Evolutionary conservation across 2,888 invertebrate genomes (phyloP).

Genomic region (Keiferia lycopersicella): DNA sequence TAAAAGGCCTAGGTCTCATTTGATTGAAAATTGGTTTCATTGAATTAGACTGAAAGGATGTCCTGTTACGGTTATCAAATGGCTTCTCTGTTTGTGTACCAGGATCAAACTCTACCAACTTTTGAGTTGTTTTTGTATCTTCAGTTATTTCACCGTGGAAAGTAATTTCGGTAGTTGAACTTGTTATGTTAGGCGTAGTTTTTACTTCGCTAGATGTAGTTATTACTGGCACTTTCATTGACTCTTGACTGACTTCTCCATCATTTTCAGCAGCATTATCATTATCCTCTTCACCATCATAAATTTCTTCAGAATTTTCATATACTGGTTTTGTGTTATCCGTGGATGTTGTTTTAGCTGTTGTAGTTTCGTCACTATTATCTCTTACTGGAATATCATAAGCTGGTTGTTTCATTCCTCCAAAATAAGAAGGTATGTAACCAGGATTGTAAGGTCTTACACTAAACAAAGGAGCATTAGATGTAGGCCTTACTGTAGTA

Average conservation of each 20-base stretch:
- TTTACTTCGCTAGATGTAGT: conserved; percentile 60
- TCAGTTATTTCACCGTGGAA: conserved; percentile 54
- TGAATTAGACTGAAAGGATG: conserved; percentile 61
- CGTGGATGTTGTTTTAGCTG: conserved; percentile 41
- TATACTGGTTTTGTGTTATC: conserved; percentile 60
- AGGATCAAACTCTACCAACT: conserved; percentile 52
- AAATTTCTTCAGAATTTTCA: conserved; percentile 73
- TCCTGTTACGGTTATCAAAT: conserved; percentile 60
- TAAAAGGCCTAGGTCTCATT: conserved; percentile 71
- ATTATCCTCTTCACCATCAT: conserved; percentile 66
- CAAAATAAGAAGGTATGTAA: conserved; percentile 64
- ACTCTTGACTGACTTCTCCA: conserved; percentile 72
- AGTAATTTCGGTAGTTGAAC: conserved; percentile 50
- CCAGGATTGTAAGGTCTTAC: conserved; percentile 54
- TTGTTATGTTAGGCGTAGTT: conserved; percentile 31
- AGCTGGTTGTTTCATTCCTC: conserved; percentile 60
- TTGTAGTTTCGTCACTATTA: conserved; percentile 65
- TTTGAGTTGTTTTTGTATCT: conserved; percentile 39
- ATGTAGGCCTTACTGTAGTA: conserved; percentile 41
- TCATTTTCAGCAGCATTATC: conserved; percentile 56
- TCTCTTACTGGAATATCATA: conserved; percentile 76
- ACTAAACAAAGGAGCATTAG: conserved; percentile 46
- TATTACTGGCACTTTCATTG: conserved; percentile 72
- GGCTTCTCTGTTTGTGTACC: conserved; percentile 78
- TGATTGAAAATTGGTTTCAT: conserved; percentile 63